Evolutionary conservation across 2,888 invertebrate species (phyloP), one percentile per base, ranked within the genome.

Genomic region (Dolomedes plantarius): DNA sequence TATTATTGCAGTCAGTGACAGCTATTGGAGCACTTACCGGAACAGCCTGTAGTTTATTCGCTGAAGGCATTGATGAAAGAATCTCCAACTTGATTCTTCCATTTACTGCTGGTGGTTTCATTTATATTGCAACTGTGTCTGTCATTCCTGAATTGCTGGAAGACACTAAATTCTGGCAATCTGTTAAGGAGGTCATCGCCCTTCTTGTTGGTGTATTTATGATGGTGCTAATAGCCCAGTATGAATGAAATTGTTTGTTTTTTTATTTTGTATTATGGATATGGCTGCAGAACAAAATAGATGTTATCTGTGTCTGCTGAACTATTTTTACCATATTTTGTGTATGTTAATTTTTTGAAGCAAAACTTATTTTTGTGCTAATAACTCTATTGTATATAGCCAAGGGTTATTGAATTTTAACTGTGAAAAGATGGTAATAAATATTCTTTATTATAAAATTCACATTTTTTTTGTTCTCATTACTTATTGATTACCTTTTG

Each of bases 41-140:
- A 89, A 98, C 98, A 56, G 93, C 95, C n/a, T 92, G 96, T 89
- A 97, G 98, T 29, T 93, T 99, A 36, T 92, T 95, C 86, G 94
- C 96, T 6, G 95, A 96, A 90, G 97, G 96, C 89, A 90, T 91
- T 23, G 92, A 94, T 82, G 92, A 93, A 73, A 92, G 95, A 87
- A 95, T 96, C 0, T 94, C 95, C 11, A 94, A 95, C 6, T 97
- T 98, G 94, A 96, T 99, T 76, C 92, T 99, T 80, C 99, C 99
- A 16, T 99, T 99, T 90, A 99, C 98, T 29, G 98, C 98, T 64
- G 98, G 97, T 88, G 98, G 99, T n/a, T 99, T 99, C 91, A 99
- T 99, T 91, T 99, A 99, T 91, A 99, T 99, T 90, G 99, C 99
- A 27, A 97, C 99, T 23, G 99, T 99, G 0, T 98, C 98, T 88